These are phyloP conservation scores for Tapera naevia DNA, from an alignment of 2,797 vertebrate genomes.

Conservation along the genomic window DNA sequence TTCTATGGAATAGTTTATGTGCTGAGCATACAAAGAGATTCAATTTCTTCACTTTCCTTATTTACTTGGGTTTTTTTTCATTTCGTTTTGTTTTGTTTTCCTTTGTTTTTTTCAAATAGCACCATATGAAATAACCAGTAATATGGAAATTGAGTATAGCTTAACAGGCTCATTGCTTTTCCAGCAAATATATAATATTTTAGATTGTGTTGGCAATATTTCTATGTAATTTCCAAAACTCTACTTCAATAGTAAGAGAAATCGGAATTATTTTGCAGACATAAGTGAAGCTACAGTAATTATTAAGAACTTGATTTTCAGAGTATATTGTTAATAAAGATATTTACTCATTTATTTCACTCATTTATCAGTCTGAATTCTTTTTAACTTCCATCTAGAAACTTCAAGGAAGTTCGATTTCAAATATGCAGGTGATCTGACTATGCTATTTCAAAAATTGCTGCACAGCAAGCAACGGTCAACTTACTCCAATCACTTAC, in stretches of 20 bases:
- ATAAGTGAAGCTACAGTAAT: neutral
- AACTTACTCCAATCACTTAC: neutral
- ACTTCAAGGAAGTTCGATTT: neutral
- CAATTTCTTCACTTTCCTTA: neutral
- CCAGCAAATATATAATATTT: neutral
- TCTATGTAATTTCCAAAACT: neutral
- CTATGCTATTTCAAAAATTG: neutral
- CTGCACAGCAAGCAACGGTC: neutral
- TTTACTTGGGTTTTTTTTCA: neutral
- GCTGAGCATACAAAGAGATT: neutral
- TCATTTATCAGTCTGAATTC: neutral
- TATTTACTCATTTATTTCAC: neutral
- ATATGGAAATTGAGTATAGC: neutral
- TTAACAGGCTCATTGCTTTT: neutral
- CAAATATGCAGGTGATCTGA: neutral
- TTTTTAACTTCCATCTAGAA: neutral
- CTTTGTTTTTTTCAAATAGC: neutral
- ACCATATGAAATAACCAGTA: neutral
- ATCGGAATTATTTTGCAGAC: neutral
- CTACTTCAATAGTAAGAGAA: neutral
- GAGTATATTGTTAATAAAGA: neutral
- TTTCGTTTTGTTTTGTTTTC: neutral
- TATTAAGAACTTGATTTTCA: neutral
- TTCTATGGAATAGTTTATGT: slow-evolving; percentile 8
- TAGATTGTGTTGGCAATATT: neutral